phyloP scores from a whole-genome alignment of 2,113 vertebrate genomes.

The Perognathus longimembris region DNA sequence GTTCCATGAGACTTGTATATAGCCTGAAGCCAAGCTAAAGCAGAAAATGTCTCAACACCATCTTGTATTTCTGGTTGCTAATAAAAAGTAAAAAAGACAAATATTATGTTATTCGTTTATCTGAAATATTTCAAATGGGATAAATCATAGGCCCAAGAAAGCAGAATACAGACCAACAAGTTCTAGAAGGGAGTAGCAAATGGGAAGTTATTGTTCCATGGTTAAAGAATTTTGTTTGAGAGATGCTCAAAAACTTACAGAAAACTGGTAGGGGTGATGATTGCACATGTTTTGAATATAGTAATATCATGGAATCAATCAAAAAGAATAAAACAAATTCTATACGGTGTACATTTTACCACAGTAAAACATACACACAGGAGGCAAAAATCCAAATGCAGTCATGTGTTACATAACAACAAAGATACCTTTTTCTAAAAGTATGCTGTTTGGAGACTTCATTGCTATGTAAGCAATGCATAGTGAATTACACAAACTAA shows the following conservation, averaged over 20 bases:
- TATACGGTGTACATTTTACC: background rate
- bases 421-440: background rate
- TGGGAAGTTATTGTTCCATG: background rate
- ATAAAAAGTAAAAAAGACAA: slow-evolving; percentile 19
- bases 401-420: background rate
- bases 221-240: background rate
- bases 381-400: slow-evolving; percentile 29
- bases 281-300: background rate
- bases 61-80: background rate
- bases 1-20: background rate
- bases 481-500: background rate
- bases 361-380: background rate
- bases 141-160: background rate
- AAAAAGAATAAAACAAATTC: background rate
- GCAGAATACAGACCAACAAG: background rate
- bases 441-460: background rate
- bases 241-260: background rate
- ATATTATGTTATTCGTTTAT: background rate
- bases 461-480: background rate
- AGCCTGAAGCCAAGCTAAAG: background rate
- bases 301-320: background rate
- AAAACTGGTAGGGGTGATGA: background rate
- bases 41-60: background rate
- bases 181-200: background rate
- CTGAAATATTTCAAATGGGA: background rate